Evolutionary conservation across 1,140 invertebrate species (phyloP), one percentile per base, ranked within the genome.

Genomic region (Bactericera cockerelli): DNA sequence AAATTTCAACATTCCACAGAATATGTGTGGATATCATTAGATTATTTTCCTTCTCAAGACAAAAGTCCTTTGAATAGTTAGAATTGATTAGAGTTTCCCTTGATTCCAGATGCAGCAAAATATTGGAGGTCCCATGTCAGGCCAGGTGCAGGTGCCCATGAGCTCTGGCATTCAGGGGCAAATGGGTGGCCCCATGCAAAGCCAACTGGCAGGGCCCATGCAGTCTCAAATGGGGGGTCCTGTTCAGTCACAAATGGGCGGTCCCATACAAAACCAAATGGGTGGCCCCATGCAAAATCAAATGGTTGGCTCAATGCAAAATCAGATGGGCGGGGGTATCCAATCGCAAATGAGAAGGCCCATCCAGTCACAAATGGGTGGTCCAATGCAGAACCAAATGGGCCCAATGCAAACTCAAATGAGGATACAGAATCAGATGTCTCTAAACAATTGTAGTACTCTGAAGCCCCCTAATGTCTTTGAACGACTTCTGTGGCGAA

Each of bases 291-390:
- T 72, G 65, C 67, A 68, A n/a, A 69, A 69, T 55, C 71, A 72
- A 57, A 72, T 73, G 68, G 71, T 69, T 58, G 55, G 63, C 24
- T 28, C 58, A 19, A 36, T 64, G 33, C 14, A 38, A 13, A 28
- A 56, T 26, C 61, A 58, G 26, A 55, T 55, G 19, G 24, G 22
- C 21, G 24, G 14, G 16, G 1, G 6, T 11, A 59, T 62, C 42
- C 57, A 26, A 16, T 56, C 55, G 55, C 39, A 54, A 59, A 62
- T 65, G 65, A 66, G 66, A 33, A 61, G 63, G 25, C 75, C 73
- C 68, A 74, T 76, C 69, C 62, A 69, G 8, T 65, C 65, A 4
- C 74, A 76, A 67, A 65, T 67, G 38, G 55, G 28, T 56, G 67
- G 65, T 0, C 70, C 59, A 38, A 64, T 67, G 65, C 58, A 36